These are phyloP conservation scores for Peromyscus maniculatus DNA, from an alignment of 2,113 vertebrate species.

Conservation along the genomic window DNA sequence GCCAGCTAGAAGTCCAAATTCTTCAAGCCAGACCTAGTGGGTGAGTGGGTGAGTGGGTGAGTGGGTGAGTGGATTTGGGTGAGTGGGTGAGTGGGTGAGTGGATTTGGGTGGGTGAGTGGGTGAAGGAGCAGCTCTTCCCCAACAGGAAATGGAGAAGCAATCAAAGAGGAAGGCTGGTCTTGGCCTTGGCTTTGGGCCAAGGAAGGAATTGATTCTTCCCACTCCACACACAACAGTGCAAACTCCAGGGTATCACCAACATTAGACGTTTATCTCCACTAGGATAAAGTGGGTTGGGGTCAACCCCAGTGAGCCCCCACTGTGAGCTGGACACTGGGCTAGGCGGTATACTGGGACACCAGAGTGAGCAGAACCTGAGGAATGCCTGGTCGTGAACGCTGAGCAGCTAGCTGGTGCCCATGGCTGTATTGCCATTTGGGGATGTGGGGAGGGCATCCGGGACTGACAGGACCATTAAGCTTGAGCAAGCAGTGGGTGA, in stretches of 20 bases:
- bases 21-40: neutral
- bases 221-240: neutral
- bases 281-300: neutral
- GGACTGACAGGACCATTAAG: neutral
- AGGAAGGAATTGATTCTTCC: neutral
- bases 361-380: neutral
- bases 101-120: neutral
- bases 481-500: neutral
- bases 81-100: neutral
- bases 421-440: neutral
- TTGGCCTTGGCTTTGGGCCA: neutral
- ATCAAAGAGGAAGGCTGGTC: neutral
- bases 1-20: accelerated
- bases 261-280: slow-evolving; percentile 11
- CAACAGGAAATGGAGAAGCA: neutral
- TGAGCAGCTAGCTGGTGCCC: neutral
- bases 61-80: neutral
- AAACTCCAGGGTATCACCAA: neutral
- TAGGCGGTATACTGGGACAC: neutral
- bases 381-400: neutral
- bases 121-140: accelerated
- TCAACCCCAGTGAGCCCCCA: neutral
- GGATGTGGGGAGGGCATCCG: no score
- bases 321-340: neutral
- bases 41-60: neutral